Percentiles rank a stretch among this genome's conserved stretches.
These are phyloP conservation scores for Galerucella nymphaeae DNA, from an alignment of 2,888 invertebrate species.

Conservation along the genomic window DNA sequence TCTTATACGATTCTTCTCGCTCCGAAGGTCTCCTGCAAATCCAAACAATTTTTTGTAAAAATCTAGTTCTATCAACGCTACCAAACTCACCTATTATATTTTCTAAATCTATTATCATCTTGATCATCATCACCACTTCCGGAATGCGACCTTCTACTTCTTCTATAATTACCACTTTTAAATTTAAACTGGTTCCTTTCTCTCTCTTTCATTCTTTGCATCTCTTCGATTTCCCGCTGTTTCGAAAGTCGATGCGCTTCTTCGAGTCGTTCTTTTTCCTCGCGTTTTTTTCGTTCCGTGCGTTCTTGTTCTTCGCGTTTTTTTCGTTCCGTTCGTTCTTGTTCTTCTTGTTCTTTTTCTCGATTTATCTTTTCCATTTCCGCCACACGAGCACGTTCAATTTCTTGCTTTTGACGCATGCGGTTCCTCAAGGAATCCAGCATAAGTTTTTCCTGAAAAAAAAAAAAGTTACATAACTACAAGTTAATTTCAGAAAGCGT, in stretches of 20 bases:
- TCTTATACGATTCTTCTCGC: constrained; percentile 33
- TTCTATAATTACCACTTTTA: constrained; percentile 55
- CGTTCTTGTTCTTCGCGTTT: constrained; percentile 56
- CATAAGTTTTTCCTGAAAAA: constrained; percentile 62
- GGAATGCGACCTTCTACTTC: constrained; percentile 38
- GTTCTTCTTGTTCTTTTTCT: constrained; percentile 63
- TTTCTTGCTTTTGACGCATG: constrained; percentile 68
- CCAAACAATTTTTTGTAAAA: neutral
- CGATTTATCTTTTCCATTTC: constrained; percentile 58
- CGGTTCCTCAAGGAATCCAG: constrained; percentile 68
- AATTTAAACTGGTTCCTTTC: constrained; percentile 58
- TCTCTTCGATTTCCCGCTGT: constrained; percentile 59
- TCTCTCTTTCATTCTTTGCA: constrained; percentile 59
- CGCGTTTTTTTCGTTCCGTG: constrained; percentile 61
- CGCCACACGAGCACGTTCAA: constrained; percentile 60
- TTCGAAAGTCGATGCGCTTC: constrained; percentile 54
- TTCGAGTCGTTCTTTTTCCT: constrained; percentile 58
- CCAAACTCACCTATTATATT: constrained; percentile 27
- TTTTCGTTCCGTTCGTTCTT: constrained; percentile 56
- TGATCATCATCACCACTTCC: constrained; percentile 43
- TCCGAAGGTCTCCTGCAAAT: constrained; percentile 35
- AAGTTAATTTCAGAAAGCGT: neutral
- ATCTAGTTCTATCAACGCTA: neutral
- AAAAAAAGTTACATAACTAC: neutral
- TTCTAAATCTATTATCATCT: constrained; percentile 32